phyloP scores from a whole-genome alignment of 2,113 vertebrate genomes.

The Trematocara stigmaticum region DNA sequence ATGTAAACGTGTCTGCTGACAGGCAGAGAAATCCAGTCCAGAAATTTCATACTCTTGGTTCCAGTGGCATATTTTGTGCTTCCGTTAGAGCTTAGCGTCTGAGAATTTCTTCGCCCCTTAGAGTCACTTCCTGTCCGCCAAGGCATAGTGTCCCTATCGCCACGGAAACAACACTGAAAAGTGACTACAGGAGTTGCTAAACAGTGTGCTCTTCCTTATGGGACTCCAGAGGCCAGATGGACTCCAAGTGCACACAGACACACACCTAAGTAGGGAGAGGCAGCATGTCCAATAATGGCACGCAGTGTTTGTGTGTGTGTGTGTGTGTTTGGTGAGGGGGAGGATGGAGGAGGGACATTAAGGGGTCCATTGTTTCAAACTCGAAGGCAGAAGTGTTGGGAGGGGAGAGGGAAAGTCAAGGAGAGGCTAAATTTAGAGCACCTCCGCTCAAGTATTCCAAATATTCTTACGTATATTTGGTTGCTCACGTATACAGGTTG shows the following conservation, averaged over 20 bases:
- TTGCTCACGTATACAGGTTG: conserved; percentile 61
- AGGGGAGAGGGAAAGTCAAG: conserved; percentile 65
- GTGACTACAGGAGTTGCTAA: conserved; percentile 35
- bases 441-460: conserved; percentile 67
- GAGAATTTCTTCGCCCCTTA: conserved; percentile 44
- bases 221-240: conserved; percentile 48
- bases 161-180: conserved; percentile 33
- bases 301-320: conserved; percentile 14
- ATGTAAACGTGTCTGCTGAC: conserved; percentile 58
- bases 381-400: conserved; percentile 68
- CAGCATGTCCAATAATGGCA: conserved; percentile 49
- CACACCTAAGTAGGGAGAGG: conserved; percentile 40
- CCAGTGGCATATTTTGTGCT: conserved; percentile 25
- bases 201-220: conserved; percentile 61
- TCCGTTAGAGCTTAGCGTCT: conserved; percentile 32
- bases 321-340: conserved; percentile 5
- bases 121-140: conserved; percentile 62
- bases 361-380: conserved; percentile 74
- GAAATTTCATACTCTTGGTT: neutral
- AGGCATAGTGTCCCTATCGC: conserved; percentile 48
- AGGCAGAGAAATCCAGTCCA: conserved; percentile 40
- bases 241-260: conserved; percentile 21
- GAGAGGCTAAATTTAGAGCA: conserved; percentile 71
- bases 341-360: conserved; percentile 48
- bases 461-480: conserved; percentile 59